phyloP scores from a whole-genome alignment of 2,888 invertebrate genomes.

The Molorchus minor region DNA sequence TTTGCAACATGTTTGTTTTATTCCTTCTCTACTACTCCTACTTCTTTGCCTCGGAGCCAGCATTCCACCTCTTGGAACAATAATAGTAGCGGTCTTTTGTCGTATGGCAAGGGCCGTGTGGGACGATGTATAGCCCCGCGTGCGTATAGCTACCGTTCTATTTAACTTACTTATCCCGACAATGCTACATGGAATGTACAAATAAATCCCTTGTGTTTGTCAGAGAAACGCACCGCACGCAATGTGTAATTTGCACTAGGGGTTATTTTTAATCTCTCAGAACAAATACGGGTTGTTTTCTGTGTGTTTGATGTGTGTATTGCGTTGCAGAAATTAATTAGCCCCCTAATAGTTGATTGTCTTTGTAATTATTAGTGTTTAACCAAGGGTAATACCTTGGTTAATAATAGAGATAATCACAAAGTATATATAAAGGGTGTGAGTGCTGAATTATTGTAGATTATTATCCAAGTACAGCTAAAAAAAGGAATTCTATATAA shows the following conservation, averaged over 20 bases:
- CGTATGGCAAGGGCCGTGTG: conserved; percentile 2
- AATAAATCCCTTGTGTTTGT: conserved; percentile 25
- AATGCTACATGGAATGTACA: conserved; percentile 5
- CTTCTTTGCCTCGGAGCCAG: too few species aligned
- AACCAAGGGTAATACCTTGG: too few species aligned
- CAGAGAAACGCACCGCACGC: conserved; percentile 14
- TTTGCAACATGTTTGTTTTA: too few species aligned
- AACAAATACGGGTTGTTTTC: conserved; percentile 24
- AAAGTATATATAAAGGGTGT: too few species aligned
- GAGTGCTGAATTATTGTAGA: too few species aligned
- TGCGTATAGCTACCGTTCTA: conserved; percentile 10
- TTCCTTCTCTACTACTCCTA: too few species aligned
- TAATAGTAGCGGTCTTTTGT: conserved; percentile 15
- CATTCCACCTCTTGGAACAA: too few species aligned
- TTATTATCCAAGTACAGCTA: too few species aligned
- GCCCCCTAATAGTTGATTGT: conserved; percentile 1
- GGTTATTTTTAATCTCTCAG: conserved; percentile 24
- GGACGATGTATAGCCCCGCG: conserved; percentile 7
- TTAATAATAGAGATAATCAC: too few species aligned
- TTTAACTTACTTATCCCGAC: conserved; percentile 16
- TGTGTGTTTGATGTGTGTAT: conserved; percentile 23
- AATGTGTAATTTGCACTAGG: conserved; percentile 30
- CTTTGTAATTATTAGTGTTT: conserved; percentile 11
- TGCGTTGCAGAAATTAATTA: conserved; percentile 24
- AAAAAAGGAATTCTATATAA: too few species aligned